Evolutionary conservation across 2,888 invertebrate genomes (phyloP), one percentile per base, ranked within the genome.

Genomic region (Cryptocephalus moraei): DNA sequence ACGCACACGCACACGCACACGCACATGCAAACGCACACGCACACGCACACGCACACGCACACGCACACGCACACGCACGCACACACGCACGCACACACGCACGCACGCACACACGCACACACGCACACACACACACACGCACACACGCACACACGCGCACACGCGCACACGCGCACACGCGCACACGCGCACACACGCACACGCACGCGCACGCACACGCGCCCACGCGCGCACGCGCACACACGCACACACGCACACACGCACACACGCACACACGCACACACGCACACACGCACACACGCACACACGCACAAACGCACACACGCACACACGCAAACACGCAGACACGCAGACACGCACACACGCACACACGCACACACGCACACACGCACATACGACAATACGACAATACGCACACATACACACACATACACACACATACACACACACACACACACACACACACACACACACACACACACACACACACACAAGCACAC

Each of bases 351-450:
- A 40, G 8, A 40, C 40, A 40, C 40, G 22, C 40, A 40, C 40
- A 40, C 40, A 40, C 40, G 22, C 40, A 40, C 40, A 40, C 40
- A 40, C 40, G 22, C 40, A 40, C 40, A 40, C 40, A 40, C 40
- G 22, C 40, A 40, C 40, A 40, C 40, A 40, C 40, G 9, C 40
- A 9, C 40, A 40, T 9, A 40, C 40, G 9, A 4, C 6, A 4
- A 40, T 9, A 40, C 40, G 9, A 4, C 6, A 4, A 40, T 9
- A 40, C 40, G 9, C 40, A 9, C 40, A 40, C 40, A 40, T 9
- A 40, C 4, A 9, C 40, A 40, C 40, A 40, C 40, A 40, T 9
- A 9, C 40, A 40, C 40, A 40, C 40, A 40, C 40, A 9, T 9
- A 40, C 40, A 40, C 40, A 40, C 40, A 9, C 40, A 40, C 40